Conservation (phyloP, 2,113 vertebrate genomes). For the Corythoichthys haematopterus region DNA sequence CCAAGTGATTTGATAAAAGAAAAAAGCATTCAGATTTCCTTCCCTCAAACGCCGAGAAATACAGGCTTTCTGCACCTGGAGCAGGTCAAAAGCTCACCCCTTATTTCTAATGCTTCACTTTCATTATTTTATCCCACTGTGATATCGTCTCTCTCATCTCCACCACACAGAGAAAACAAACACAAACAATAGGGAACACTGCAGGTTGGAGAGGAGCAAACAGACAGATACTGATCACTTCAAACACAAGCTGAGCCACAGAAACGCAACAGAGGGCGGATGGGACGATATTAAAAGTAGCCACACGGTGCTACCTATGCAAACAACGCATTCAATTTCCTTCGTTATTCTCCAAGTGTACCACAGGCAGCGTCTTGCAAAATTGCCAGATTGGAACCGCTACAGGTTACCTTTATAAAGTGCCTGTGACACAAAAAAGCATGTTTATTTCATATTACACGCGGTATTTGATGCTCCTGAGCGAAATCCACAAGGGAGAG, state of each 20-base stretch:
- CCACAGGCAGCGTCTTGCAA: not conserved
- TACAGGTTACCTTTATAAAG: not conserved
- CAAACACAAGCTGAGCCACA: constrained; percentile 10
- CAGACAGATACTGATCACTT: constrained; percentile 33
- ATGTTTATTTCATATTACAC: too few species aligned
- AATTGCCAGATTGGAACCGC: not conserved
- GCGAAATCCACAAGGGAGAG: too few species aligned
- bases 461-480: too few species aligned
- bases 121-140: constrained; percentile 37
- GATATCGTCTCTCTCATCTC: constrained; percentile 35
- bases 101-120: constrained; percentile 19
- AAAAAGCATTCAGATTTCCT: not conserved
- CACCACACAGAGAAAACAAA: constrained; percentile 35
- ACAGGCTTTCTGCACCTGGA: constrained; percentile 2
- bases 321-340: constrained; percentile 3
- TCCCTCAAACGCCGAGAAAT: not conserved
- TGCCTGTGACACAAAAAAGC: too few species aligned
- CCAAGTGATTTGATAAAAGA: not conserved
- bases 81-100: constrained; percentile 1
- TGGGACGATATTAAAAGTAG: constrained; percentile 15
- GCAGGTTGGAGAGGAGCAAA: constrained; percentile 39
- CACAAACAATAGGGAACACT: constrained; percentile 35
- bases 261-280: constrained; percentile 18
- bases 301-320: not conserved
- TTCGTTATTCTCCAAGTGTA: not conserved